These are phyloP conservation scores for Thecocarcelia acutangulata DNA, from an alignment of 2,888 invertebrate genomes.

Conservation along the genomic window DNA sequence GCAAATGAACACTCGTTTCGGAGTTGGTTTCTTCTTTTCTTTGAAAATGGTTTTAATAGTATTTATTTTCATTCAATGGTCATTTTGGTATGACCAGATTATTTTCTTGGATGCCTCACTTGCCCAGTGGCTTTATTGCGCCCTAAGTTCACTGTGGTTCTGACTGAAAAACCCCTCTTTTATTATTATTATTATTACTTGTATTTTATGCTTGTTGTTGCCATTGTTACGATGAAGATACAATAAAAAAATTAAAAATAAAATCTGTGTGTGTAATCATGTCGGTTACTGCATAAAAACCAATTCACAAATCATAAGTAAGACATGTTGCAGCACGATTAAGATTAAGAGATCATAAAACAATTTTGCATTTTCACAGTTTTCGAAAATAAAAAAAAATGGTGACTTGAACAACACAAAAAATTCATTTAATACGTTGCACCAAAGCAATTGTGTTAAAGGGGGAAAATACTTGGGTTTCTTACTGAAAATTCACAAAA, in stretches of 20 bases:
- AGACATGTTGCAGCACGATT: constrained; percentile 74
- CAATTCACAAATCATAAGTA: constrained; percentile 80
- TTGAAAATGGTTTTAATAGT: constrained; percentile 40
- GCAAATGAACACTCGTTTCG: constrained; percentile 77
- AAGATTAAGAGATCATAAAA: constrained; percentile 71
- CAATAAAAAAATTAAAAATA: constrained; percentile 64
- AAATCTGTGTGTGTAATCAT: constrained; percentile 73
- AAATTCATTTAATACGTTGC: constrained; percentile 46
- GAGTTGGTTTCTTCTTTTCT: constrained; percentile 4
- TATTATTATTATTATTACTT: constrained; percentile 51
- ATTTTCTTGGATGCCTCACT: constrained; percentile 29
- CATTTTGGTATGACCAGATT: constrained; percentile 52
- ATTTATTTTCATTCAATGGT: constrained; percentile 64
- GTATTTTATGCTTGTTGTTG: constrained; percentile 47
- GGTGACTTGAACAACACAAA: constrained; percentile 12
- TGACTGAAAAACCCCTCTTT: constrained; percentile 50
- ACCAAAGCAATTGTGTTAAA: constrained; percentile 60
- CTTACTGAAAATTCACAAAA: constrained; percentile 26
- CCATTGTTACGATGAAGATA: constrained; percentile 30
- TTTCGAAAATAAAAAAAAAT: constrained; percentile 51
- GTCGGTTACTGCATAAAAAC: constrained; percentile 77
- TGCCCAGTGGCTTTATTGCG: constrained; percentile 28
- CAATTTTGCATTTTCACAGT: constrained; percentile 70
- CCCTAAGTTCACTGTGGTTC: constrained; percentile 37
- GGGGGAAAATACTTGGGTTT: constrained; percentile 19